These are phyloP conservation scores for Axinella damicornis DNA, from an alignment of 37 sponge, comb jelly and placozoan genomes.

Conservation along the genomic window DNA sequence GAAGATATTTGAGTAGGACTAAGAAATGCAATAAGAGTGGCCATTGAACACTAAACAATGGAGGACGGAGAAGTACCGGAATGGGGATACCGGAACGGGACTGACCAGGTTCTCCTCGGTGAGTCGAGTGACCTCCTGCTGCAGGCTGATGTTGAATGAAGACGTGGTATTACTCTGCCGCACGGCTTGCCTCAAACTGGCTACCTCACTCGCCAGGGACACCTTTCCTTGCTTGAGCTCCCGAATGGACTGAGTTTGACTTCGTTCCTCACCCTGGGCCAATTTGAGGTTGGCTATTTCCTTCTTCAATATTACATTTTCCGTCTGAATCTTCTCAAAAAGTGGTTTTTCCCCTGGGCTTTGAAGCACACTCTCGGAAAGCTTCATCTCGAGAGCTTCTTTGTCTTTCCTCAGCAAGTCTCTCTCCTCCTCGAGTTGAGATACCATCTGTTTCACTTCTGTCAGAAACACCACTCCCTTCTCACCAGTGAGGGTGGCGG, in stretches of 20 bases:
- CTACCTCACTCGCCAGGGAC: constrained; percentile 44
- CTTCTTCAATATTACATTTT: no score
- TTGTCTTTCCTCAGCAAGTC: not conserved
- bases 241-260: no score
- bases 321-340: no score
- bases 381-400: constrained; percentile 9
- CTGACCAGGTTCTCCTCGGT: constrained; percentile 72
- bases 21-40: no score
- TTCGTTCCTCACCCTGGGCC: no score
- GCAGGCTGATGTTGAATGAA: constrained; percentile 21
- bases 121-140: constrained; percentile 75
- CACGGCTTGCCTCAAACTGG: constrained; percentile 21
- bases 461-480: not conserved
- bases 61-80: not conserved
- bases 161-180: not conserved
- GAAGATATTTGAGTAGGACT: not conserved
- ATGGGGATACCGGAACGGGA: no score
- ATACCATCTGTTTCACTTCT: constrained; percentile 1
- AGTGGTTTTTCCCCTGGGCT: no score
- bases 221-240: constrained; percentile 4
- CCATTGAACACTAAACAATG: not conserved
- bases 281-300: no score
- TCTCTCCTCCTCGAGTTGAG: constrained; percentile 15
- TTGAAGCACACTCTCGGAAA: no score
- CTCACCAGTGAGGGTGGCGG: no score